Conservation (phyloP, 2,888 invertebrate genomes). For the Rotaria macrura region DNA sequence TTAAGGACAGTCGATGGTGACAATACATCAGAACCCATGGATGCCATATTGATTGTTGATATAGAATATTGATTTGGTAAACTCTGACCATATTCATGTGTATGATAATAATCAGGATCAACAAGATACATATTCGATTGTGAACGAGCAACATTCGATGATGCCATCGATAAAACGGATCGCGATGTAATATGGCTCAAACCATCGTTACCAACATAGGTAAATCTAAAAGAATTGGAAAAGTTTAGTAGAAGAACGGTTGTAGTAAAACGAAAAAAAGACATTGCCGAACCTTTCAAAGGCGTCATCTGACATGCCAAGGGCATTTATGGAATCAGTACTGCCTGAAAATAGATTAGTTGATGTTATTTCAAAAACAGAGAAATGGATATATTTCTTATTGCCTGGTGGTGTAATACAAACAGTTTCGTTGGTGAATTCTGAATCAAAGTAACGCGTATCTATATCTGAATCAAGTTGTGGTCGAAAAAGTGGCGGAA, state of each 20-base stretch:
- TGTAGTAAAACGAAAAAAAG: too few relatives aligned
- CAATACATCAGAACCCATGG: neutral
- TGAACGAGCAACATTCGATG: neutral
- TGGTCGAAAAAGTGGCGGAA: slow-evolving; percentile 62
- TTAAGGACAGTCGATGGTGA: neutral
- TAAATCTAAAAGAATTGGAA: neutral
- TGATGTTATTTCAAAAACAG: neutral
- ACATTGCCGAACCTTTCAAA: neutral
- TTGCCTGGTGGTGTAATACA: slow-evolving; percentile 42
- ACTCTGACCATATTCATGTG: neutral
- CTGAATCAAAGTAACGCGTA: slow-evolving; percentile 91
- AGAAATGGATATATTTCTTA: neutral
- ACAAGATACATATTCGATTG: neutral
- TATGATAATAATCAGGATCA: slow-evolving; percentile 6
- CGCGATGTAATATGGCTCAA: neutral
- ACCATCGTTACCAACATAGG: neutral
- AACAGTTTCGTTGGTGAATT: slow-evolving; percentile 69
- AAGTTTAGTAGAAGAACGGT: neutral
- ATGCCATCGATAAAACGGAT: neutral
- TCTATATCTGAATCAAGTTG: slow-evolving; percentile 83
- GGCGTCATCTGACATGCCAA: neutral
- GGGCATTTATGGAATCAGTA: neutral
- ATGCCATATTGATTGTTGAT: neutral
- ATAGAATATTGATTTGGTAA: neutral
- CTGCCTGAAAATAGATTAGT: neutral